A percentile compares a stretch with the other conserved stretches of the same genome.
phyloP scores from a whole-genome alignment of 2,113 vertebrate species.

The Micronycteris hirsuta region DNA sequence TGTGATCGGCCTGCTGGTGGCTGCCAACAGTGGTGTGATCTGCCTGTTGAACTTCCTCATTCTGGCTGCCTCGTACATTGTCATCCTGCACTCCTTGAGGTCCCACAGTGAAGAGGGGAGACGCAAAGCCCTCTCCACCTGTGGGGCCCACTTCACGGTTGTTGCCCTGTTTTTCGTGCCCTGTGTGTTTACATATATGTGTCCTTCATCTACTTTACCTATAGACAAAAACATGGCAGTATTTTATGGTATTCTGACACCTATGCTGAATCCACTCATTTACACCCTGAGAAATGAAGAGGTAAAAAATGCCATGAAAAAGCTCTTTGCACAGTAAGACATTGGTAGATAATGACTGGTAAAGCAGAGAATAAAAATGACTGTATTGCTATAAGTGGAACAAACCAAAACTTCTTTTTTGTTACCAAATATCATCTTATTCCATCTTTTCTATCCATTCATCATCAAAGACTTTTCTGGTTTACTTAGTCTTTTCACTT shows the following conservation, averaged over 20 bases:
- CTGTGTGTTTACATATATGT: too few relatives aligned
- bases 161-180: too few relatives aligned
- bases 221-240: constrained; percentile 56
- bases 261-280: constrained; percentile 64
- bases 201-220: background rate
- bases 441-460: background rate
- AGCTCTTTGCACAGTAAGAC: background rate
- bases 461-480: background rate
- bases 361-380: background rate
- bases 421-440: background rate
- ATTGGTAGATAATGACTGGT: background rate
- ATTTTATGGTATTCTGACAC: constrained; percentile 69
- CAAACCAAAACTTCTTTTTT: background rate
- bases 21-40: too few relatives aligned
- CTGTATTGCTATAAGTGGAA: background rate
- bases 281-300: constrained; percentile 65
- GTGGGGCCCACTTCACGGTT: too few relatives aligned
- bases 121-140: too few relatives aligned
- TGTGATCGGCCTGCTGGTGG: constrained; percentile 50
- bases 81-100: too few relatives aligned
- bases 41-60: too few relatives aligned
- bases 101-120: too few relatives aligned
- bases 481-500: background rate
- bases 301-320: constrained; percentile 51
- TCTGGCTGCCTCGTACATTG: too few relatives aligned